Base-by-base conservation (phyloP, 2,113 vertebrate species). In the Picathartes gymnocephalus region DNA sequence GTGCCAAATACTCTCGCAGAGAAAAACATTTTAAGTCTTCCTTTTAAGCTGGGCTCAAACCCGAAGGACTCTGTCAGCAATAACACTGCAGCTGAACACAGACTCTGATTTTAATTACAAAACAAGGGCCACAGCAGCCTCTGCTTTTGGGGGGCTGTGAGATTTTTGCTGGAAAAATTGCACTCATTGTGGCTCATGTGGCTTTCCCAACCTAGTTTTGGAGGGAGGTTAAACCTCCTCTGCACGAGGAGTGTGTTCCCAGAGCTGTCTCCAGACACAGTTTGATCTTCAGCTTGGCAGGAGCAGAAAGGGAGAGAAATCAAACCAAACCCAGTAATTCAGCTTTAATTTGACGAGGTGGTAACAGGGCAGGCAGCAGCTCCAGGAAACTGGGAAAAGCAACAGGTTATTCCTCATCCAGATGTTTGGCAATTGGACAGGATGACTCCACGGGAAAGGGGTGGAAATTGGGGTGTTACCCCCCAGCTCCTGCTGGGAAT, bases 331-430 rank as follows among this genome's bases (percentile, higher is more conserved):
- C 15, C 47, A 28, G 15, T 44, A 16, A 39, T 22, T 4, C 44
- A 60, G 22, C 58, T 22, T 22, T 65, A 4, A 40, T 1, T 93
- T 79, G 68, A 30, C 56, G 81, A 77, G 54, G 20, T 8, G 6
- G 21, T 35, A 35, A 11, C n/a, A 15, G 42, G 60, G 31, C 62
- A 70, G 62, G 45, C 62, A 76, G 77, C 72, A 94, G 73, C 61
- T 74, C 10, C 0, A 4, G 51, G 56, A 71, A 73, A 37, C 8
- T 24, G 51, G 70, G 58, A 4, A 16, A 20, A 76, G 83, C 83
- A 72, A 76, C 87, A 92, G 58, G 61, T 88, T 66, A 42, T 31
- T 93, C 68, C 91, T 91, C 24, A 27, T 70, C 25, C 66, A 60
- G 13, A 35, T 48, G 10, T 69, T 81, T 73, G 71, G 68, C 35